A percentile compares a stretch with the other conserved stretches of the same genome.
Conservation (phyloP, 2,888 invertebrate species). For the Mesopsocus fuscifrons region DNA sequence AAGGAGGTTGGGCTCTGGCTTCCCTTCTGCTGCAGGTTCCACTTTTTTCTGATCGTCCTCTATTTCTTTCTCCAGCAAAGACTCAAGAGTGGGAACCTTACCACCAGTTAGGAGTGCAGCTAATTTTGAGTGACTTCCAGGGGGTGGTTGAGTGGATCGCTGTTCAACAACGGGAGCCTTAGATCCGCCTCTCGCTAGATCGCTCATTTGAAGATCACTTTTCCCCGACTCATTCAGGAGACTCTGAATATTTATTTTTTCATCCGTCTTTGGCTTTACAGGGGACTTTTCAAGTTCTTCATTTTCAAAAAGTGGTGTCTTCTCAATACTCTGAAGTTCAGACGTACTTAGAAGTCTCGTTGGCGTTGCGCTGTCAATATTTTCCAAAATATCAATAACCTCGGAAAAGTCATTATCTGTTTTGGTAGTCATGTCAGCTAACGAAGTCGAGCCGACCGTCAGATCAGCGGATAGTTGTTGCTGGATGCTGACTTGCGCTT, state of each 20-base stretch:
- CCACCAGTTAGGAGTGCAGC: slow-evolving; percentile 4
- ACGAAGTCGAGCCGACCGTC: not conserved
- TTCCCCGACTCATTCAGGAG: slow-evolving; percentile 4
- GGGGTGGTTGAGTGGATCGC: not conserved
- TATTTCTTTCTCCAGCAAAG: slow-evolving; percentile 29
- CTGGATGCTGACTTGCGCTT: not conserved
- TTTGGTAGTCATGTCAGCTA: not conserved
- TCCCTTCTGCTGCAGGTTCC: slow-evolving; percentile 17
- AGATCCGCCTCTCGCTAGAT: slow-evolving; percentile 3
- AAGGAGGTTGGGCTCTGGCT: slow-evolving; percentile 22
- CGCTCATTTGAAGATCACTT: slow-evolving; percentile 7
- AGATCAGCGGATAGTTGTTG: too few relatives aligned
- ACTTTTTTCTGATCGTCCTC: slow-evolving; percentile 27
- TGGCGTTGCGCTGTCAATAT: slow-evolving; percentile 5
- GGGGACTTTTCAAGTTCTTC: slow-evolving; percentile 6
- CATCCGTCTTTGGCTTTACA: slow-evolving; percentile 1
- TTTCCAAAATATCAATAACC: slow-evolving; percentile 7
- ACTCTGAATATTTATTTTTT: slow-evolving; percentile 6
- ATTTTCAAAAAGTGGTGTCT: slow-evolving; percentile 5
- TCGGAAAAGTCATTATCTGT: slow-evolving; percentile 6
- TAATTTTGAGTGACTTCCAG: slow-evolving; percentile 1
- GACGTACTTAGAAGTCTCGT: slow-evolving; percentile 2
- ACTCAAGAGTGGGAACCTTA: slow-evolving; percentile 22
- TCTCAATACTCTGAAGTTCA: slow-evolving; percentile 3
- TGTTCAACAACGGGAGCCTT: not conserved